These are phyloP conservation scores for Myotis vivesi DNA, from an alignment of 2,797 vertebrate genomes.

Conservation along the genomic window DNA sequence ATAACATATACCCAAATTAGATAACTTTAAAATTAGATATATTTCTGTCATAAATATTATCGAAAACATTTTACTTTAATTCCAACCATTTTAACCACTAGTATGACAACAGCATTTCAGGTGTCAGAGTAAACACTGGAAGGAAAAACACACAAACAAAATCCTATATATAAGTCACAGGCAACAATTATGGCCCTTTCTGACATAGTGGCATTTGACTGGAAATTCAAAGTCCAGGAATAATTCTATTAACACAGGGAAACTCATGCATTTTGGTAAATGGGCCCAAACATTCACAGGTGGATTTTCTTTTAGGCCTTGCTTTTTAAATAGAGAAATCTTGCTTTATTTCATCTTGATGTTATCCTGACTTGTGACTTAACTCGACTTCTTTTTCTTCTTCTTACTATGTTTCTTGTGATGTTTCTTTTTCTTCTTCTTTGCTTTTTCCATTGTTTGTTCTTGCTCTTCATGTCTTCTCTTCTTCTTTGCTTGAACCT, in stretches of 20 bases:
- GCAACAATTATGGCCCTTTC: slow-evolving; percentile 78
- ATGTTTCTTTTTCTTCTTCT: slow-evolving; percentile 95
- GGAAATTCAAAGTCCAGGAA: slow-evolving; percentile 75
- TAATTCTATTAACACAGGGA: slow-evolving; percentile 78
- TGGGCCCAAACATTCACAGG: slow-evolving; percentile 81
- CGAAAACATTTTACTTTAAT: slow-evolving; percentile 74
- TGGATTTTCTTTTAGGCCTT: slow-evolving; percentile 82
- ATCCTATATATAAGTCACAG: slow-evolving; percentile 78
- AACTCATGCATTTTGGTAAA: slow-evolving; percentile 83
- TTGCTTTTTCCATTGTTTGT: slow-evolving; percentile 90
- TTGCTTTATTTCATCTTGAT: slow-evolving; percentile 25
- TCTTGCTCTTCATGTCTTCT: slow-evolving; percentile 92
- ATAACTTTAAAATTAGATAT: slow-evolving; percentile 73
- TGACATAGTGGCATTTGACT: slow-evolving; percentile 78
- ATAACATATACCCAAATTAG: slow-evolving; percentile 70
- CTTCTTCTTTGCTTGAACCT: slow-evolving; percentile 90
- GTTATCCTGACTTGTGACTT: slow-evolving; percentile 87
- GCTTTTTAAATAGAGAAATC: slow-evolving; percentile 73
- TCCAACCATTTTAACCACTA: slow-evolving; percentile 73
- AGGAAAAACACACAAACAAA: slow-evolving; percentile 56
- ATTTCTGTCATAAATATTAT: slow-evolving; percentile 73
- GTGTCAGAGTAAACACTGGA: slow-evolving; percentile 14
- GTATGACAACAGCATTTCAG: slow-evolving; percentile 60
- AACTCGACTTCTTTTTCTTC: slow-evolving; percentile 89
- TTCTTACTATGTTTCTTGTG: slow-evolving; percentile 95